These are phyloP conservation scores for Ceyx margarethae DNA, from an alignment of 2,113 vertebrate genomes.

Conservation along the genomic window DNA sequence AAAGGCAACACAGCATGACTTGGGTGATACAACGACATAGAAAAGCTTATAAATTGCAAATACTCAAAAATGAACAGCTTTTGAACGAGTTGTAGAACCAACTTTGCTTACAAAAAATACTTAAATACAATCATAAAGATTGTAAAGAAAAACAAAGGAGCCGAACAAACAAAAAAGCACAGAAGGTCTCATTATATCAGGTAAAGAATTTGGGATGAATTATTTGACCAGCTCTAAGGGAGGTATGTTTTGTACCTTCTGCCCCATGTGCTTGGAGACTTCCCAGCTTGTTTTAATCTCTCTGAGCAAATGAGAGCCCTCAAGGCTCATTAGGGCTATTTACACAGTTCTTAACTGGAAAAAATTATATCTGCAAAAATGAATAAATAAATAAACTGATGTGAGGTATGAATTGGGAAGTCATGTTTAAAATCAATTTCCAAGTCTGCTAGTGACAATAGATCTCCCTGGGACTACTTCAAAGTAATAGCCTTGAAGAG, in stretches of 20 bases:
- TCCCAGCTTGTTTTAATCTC: conserved; percentile 64
- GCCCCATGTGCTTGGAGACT: background rate
- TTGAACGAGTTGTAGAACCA: background rate
- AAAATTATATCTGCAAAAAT: conserved; percentile 68
- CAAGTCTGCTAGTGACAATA: background rate
- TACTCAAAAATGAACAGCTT: background rate
- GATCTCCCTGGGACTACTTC: conserved; percentile 6
- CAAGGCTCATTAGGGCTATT: conserved; percentile 72
- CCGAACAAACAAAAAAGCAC: background rate
- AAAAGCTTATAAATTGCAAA: background rate
- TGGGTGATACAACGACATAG: background rate
- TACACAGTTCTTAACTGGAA: conserved; percentile 67
- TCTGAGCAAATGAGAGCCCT: conserved; percentile 70
- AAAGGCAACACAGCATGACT: background rate
- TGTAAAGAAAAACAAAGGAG: background rate
- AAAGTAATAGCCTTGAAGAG: background rate
- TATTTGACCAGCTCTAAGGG: background rate
- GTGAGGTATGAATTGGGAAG: conserved; percentile 41
- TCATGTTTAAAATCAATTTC: conserved; percentile 44
- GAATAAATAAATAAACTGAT: conserved; percentile 60
- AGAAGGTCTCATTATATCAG: background rate
- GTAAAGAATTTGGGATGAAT: background rate
- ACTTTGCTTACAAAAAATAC: background rate
- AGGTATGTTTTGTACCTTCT: conserved; percentile 3
- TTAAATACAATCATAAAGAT: background rate